phyloP scores from a whole-genome alignment of 2,797 vertebrate species.

The Uromys caudimaculatus region DNA sequence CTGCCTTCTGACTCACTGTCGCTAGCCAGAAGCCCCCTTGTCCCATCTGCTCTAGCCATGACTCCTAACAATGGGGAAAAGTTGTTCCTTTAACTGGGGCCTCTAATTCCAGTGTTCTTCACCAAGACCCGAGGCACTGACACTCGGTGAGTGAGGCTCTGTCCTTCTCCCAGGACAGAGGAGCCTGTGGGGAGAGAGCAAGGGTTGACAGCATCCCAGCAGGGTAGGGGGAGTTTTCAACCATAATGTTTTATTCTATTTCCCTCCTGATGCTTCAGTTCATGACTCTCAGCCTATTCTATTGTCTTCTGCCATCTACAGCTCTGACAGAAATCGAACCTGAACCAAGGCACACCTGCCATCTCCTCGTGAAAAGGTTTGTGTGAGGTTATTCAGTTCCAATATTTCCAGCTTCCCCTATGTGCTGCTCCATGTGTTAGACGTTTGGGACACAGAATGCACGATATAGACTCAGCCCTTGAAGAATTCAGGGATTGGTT shows the following conservation, averaged over 20 bases:
- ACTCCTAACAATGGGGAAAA: neutral
- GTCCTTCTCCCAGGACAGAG: neutral
- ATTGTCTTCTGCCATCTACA: neutral
- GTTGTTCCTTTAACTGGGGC: slow-evolving; percentile 48
- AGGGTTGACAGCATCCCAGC: neutral
- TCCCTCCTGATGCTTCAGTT: neutral
- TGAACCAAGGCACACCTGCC: slow-evolving; percentile 52
- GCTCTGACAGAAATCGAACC: slow-evolving; percentile 60
- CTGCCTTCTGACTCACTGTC: neutral
- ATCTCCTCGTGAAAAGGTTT: slow-evolving; percentile 68
- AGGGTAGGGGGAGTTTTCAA: neutral
- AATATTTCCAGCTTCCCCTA: neutral
- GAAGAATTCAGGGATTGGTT: neutral
- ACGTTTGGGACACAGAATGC: neutral
- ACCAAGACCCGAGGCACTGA: slow-evolving; percentile 68
- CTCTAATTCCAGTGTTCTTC: slow-evolving; percentile 71
- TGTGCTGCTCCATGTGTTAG: neutral
- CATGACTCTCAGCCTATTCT: neutral
- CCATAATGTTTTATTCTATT: neutral
- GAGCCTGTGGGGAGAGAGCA: neutral
- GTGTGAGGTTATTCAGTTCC: neutral
- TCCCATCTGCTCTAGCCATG: neutral
- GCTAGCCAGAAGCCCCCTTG: neutral
- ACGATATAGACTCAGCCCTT: neutral
- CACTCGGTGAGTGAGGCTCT: slow-evolving; percentile 70